A percentile compares a stretch with the other conserved stretches of the same genome.
These are phyloP conservation scores for Drosophila pachea DNA, from an alignment of 1,140 invertebrate species.

Conservation along the genomic window DNA sequence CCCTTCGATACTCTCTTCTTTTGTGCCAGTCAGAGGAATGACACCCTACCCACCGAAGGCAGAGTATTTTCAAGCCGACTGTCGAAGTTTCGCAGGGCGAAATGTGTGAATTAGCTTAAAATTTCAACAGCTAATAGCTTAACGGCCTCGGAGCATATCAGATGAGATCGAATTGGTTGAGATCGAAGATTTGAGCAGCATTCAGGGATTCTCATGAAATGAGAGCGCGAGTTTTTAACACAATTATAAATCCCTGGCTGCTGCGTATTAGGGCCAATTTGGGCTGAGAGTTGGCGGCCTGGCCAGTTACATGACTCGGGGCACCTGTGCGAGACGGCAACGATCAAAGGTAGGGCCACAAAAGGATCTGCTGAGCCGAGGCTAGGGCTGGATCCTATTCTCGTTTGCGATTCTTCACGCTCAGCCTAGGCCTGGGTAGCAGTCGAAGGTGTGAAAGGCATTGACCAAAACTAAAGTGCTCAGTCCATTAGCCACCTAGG, in stretches of 20 bases:
- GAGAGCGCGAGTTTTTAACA: slow-evolving; percentile 66
- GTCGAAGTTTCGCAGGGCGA: slow-evolving; percentile 30
- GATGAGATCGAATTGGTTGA: slow-evolving; percentile 26
- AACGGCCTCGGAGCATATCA: slow-evolving; percentile 46
- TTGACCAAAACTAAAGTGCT: slow-evolving; percentile 74
- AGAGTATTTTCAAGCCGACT: background rate
- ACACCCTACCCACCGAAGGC: too few species aligned
- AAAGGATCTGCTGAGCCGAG: slow-evolving; percentile 36
- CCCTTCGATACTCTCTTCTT: too few species aligned
- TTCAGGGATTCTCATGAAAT: slow-evolving; percentile 56
- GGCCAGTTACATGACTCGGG: slow-evolving; percentile 21
- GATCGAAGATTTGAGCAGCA: too few species aligned
- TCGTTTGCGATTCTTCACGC: slow-evolving; percentile 65
- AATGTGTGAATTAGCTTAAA: slow-evolving; percentile 74
- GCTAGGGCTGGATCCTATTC: slow-evolving; percentile 17
- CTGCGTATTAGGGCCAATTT: slow-evolving; percentile 70
- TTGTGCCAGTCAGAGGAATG: too few species aligned
- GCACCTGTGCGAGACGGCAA: slow-evolving; percentile 62
- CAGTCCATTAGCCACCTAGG: slow-evolving; percentile 71
- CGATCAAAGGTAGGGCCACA: slow-evolving; percentile 55
- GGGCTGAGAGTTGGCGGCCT: slow-evolving; percentile 20
- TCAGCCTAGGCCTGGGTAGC: slow-evolving; percentile 16
- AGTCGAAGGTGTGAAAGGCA: slow-evolving; percentile 69
- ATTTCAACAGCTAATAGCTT: slow-evolving; percentile 66
- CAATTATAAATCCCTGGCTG: slow-evolving; percentile 68